phyloP scores from a whole-genome alignment of 2,797 vertebrate species.

The Lacerta bilineata region DNA sequence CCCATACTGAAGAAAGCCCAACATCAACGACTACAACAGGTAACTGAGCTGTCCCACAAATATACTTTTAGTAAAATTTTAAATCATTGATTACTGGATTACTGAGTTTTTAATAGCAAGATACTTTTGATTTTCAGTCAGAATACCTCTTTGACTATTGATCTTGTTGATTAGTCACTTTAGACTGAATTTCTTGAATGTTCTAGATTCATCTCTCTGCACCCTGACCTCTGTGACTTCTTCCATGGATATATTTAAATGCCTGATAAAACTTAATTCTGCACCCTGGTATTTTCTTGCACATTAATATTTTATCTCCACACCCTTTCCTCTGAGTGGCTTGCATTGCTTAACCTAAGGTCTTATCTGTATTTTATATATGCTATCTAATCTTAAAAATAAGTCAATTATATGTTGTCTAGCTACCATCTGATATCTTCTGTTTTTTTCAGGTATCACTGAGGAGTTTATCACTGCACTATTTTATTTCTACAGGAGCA shows the following conservation, averaged over 20 bases:
- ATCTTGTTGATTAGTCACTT: neutral
- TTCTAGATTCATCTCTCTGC: neutral
- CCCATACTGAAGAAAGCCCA: slow-evolving; percentile 68
- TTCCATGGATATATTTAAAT: neutral
- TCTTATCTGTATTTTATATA: neutral
- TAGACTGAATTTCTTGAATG: neutral
- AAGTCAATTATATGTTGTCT: neutral
- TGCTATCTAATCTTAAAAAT: neutral
- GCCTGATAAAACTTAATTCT: neutral
- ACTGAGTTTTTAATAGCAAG: neutral
- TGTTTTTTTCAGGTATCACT: slow-evolving; percentile 79
- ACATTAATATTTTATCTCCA: neutral
- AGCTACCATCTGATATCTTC: neutral
- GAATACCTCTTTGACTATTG: neutral
- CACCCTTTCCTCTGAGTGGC: neutral
- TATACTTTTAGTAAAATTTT: neutral
- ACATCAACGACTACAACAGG: slow-evolving; percentile 76
- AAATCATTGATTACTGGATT: neutral
- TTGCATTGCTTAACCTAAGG: neutral
- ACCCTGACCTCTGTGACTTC: neutral
- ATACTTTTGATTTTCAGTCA: neutral
- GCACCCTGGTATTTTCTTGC: neutral
- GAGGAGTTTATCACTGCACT: slow-evolving; percentile 89
- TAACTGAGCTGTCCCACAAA: slow-evolving; percentile 46
- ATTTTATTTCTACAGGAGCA: slow-evolving; percentile 94